Percentiles rank a stretch among this genome's conserved stretches.
Evolutionary conservation across 2,888 invertebrate species (phyloP).

Genomic region (Prosapia bicincta): DNA sequence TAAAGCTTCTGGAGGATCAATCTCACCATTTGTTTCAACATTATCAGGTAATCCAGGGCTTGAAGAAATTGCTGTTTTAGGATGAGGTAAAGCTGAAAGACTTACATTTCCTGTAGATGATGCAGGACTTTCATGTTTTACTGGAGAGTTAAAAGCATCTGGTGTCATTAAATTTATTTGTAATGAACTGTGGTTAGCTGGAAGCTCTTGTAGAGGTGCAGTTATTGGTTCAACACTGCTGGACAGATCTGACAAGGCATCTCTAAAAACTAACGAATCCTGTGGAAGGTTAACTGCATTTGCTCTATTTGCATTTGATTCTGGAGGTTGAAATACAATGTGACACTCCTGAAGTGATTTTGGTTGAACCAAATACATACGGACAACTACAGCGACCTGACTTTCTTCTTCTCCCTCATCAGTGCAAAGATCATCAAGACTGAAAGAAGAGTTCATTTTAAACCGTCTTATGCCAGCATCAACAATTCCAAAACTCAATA

Average conservation of each 20-base stretch:
- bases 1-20: constrained; percentile 41
- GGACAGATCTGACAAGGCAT: not conserved
- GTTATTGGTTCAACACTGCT: not conserved
- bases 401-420: constrained; percentile 55
- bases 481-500: constrained; percentile 84
- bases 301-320: constrained; percentile 25
- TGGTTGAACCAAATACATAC: constrained; percentile 78
- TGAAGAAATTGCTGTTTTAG: constrained; percentile 10
- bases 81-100: not conserved
- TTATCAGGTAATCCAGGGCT: constrained; percentile 11
- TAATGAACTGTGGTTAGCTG: constrained; percentile 22
- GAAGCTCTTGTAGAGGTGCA: constrained; percentile 8
- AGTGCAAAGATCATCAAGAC: constrained; percentile 27
- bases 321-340: constrained; percentile 56
- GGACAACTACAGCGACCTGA: constrained; percentile 49
- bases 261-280: constrained; percentile 1
- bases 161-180: constrained; percentile 76
- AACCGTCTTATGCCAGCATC: constrained; percentile 58
- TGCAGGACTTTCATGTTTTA: constrained; percentile 29
- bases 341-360: constrained; percentile 84
- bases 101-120: constrained; percentile 8
- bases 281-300: not conserved
- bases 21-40: constrained; percentile 35
- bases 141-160: constrained; percentile 70
- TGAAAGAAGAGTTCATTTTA: constrained; percentile 20